Evolutionary conservation across 2,888 invertebrate genomes (phyloP).

Genomic region (Drosophila prolongata): DNA sequence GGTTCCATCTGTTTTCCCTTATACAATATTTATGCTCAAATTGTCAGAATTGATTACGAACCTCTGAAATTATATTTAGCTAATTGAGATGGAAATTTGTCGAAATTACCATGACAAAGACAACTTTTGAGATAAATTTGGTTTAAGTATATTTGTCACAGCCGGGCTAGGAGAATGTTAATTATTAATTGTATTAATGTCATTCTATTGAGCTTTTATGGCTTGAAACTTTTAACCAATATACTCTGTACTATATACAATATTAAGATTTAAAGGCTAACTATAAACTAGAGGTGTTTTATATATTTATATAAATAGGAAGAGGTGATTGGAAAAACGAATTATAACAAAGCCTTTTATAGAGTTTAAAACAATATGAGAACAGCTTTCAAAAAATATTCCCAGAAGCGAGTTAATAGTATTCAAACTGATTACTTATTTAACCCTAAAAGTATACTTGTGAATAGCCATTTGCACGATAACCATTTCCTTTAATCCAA

Average conservation of each 20-base stretch:
- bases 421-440: neutral
- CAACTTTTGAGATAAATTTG: neutral
- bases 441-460: slow-evolving; percentile 1
- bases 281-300: too few relatives aligned
- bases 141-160: too few relatives aligned
- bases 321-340: too few relatives aligned
- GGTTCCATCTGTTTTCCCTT: neutral
- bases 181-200: neutral
- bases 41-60: neutral
- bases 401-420: too few relatives aligned
- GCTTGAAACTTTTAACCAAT: neutral
- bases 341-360: too few relatives aligned
- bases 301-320: too few relatives aligned
- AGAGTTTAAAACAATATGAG: too few relatives aligned
- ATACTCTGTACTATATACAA: neutral
- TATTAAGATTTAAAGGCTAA: neutral
- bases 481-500: slow-evolving; percentile 15
- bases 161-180: neutral
- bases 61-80: neutral
- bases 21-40: slow-evolving; percentile 14
- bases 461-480: neutral
- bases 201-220: neutral
- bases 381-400: too few relatives aligned
- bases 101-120: neutral
- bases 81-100: slow-evolving; percentile 4